Evolutionary conservation across 2,888 invertebrate species (phyloP).

Genomic region (Ophion costatus): DNA sequence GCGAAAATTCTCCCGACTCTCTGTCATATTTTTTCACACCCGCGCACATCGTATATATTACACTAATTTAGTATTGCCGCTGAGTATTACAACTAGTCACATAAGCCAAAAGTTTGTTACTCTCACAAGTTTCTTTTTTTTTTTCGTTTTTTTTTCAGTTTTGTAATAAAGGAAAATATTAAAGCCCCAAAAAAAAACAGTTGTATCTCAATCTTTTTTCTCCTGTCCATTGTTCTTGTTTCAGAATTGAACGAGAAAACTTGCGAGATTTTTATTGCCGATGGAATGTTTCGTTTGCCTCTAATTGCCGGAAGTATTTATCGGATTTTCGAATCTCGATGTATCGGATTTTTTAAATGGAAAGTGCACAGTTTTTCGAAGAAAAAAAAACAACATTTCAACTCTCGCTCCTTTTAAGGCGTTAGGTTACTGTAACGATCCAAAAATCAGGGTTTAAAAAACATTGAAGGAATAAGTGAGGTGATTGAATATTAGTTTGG

Average conservation of each 20-base stretch:
- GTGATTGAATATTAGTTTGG: no score
- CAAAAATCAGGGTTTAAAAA: no score
- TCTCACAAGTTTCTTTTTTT: slow-evolving; percentile 78
- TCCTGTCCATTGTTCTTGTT: neutral
- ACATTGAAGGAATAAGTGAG: no score
- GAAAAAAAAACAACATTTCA: no score
- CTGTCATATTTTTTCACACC: slow-evolving; percentile 59
- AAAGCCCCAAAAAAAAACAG: slow-evolving; percentile 63
- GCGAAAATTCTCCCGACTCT: slow-evolving; percentile 48
- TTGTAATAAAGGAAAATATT: slow-evolving; percentile 79
- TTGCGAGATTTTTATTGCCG: no score
- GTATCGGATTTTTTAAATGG: neutral
- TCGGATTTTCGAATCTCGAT: neutral
- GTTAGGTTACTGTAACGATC: no score
- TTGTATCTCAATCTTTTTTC: slow-evolving; percentile 17
- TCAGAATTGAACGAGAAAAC: neutral
- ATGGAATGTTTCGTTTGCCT: no score
- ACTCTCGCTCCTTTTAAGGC: no score
- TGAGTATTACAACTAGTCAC: slow-evolving; percentile 82
- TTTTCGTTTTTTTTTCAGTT: slow-evolving; percentile 77
- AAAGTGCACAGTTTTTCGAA: neutral
- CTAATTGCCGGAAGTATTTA: no score
- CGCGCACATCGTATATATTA: slow-evolving; percentile 74
- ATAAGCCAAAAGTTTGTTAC: slow-evolving; percentile 82
- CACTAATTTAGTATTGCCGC: slow-evolving; percentile 82